Conservation (phyloP, 2,888 invertebrate species). For the Protophormia terraenovae region DNA sequence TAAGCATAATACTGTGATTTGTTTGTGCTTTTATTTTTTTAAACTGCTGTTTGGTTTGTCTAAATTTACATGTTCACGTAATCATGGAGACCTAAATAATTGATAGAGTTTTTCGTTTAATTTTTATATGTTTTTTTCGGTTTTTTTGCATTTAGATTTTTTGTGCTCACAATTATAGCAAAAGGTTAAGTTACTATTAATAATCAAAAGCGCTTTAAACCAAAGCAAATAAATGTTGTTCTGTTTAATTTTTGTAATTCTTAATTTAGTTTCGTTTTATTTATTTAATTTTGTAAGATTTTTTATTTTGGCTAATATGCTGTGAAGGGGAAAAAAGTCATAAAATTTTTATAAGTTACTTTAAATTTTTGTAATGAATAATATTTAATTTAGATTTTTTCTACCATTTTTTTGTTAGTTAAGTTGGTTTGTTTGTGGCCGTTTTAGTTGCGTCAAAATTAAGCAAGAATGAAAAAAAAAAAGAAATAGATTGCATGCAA, state of each 20-base stretch:
- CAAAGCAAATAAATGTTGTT: conserved; percentile 14
- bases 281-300: conserved; percentile 4
- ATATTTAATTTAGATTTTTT: conserved; percentile 60
- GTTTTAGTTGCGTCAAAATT: conserved; percentile 41
- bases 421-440: conserved; percentile 12
- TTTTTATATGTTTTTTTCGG: background rate
- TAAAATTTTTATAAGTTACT: conserved; percentile 43
- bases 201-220: conserved; percentile 35
- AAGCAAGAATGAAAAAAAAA: conserved; percentile 12
- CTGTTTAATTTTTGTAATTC: background rate
- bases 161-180: conserved; percentile 43
- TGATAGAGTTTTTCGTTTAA: conserved; percentile 44
- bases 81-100: conserved; percentile 63
- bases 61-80: conserved; percentile 56
- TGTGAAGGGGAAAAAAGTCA: conserved; percentile 28
- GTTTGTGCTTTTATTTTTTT: background rate
- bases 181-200: conserved; percentile 65
- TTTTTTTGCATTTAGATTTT: background rate
- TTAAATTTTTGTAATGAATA: conserved; percentile 54
- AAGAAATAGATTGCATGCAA: conserved; percentile 40
- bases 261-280: conserved; percentile 32
- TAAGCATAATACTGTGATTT: conserved; percentile 3
- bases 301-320: conserved; percentile 7
- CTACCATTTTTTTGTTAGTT: background rate
- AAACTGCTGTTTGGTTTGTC: background rate